phyloP scores from a whole-genome alignment of 2,888 invertebrate genomes.

The Myopa tessellatipennis region DNA sequence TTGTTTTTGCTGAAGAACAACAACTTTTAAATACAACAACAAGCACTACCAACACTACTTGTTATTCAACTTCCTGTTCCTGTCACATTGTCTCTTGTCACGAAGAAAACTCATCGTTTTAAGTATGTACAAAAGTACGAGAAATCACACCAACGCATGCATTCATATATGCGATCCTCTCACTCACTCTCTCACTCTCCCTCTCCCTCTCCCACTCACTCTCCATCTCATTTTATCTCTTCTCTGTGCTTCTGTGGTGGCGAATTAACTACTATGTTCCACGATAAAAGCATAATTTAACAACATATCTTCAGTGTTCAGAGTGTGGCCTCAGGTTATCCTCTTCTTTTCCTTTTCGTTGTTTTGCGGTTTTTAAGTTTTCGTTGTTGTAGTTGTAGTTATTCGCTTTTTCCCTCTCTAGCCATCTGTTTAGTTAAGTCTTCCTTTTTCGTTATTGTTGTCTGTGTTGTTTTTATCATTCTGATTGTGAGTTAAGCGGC shows the following conservation, averaged over 20 bases:
- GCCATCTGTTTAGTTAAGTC: not conserved
- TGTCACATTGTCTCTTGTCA: conserved; percentile 30
- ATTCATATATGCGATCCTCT: no score
- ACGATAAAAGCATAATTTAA: conserved; percentile 14
- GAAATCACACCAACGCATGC: not conserved
- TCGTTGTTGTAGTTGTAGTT: no score
- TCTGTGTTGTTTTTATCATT: no score
- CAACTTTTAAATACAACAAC: no score
- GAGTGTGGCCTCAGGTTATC: not conserved
- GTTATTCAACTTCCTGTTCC: conserved; percentile 33
- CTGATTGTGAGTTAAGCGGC: no score
- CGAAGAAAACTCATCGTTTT: conserved; percentile 23
- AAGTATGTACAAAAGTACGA: conserved; percentile 15
- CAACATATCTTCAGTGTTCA: not conserved
- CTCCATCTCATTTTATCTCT: no score
- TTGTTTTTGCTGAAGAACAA: no score
- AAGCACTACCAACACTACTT: not conserved
- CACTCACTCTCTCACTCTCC: no score
- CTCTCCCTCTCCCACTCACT: no score
- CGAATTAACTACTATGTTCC: conserved; percentile 4
- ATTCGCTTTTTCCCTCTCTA: no score
- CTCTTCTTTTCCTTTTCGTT: conserved; percentile 11
- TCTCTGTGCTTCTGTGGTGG: not conserved
- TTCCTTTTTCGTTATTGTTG: not conserved
- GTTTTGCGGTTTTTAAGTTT: not conserved